Percentiles rank a stretch among this genome's conserved stretches.
Evolutionary conservation across 2,113 vertebrate genomes (phyloP).

Genomic region (Anolis carolinensis): DNA sequence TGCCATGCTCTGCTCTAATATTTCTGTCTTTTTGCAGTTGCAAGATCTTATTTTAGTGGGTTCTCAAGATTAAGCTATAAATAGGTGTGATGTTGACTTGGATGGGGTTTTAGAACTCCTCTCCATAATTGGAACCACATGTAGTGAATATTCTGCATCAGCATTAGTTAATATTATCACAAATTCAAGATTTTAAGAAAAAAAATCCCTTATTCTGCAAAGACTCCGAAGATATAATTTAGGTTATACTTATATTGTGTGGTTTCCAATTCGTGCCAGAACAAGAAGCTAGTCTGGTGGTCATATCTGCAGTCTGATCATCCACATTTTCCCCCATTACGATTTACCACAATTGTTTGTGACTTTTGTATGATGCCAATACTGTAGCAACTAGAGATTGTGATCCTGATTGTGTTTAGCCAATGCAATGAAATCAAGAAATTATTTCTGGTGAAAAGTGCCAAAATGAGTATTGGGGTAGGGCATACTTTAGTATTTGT

Average conservation of each 20-base stretch:
- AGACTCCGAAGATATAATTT: slow-evolving; percentile 7
- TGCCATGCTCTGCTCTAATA: neutral
- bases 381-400: neutral
- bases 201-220: neutral
- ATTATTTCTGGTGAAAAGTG: neutral
- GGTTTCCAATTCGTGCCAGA: slow-evolving; percentile 22
- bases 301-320: neutral
- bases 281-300: slow-evolving; percentile 21
- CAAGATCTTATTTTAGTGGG: neutral
- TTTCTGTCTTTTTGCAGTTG: neutral
- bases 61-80: neutral
- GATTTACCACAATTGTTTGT: slow-evolving; percentile 32
- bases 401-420: neutral
- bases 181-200: neutral
- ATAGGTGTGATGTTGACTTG: neutral
- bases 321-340: slow-evolving; percentile 14
- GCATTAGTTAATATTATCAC: slow-evolving; percentile 4
- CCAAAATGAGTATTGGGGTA: neutral
- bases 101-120: neutral
- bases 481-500: neutral
- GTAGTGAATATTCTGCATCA: slow-evolving; percentile 28
- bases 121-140: slow-evolving; percentile 26
- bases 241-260: slow-evolving; percentile 11
- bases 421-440: neutral
- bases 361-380: slow-evolving; percentile 5